Base-by-base conservation (phyloP, 2,797 vertebrate genomes). In the Poliocrania exsul region DNA sequence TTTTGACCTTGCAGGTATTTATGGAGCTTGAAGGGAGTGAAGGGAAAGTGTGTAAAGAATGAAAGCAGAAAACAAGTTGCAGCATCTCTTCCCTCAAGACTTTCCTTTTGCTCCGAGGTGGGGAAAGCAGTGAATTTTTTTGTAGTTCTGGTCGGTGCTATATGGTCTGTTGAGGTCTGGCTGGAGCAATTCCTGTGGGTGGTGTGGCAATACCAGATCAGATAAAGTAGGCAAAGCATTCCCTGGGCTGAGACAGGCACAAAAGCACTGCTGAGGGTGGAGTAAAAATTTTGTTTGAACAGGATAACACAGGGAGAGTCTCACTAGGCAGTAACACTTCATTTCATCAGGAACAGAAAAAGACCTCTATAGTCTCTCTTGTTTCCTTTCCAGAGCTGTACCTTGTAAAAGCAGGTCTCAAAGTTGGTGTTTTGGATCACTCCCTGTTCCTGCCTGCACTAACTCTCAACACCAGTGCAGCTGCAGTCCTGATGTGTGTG, bases 1-100 rank as follows among this genome's bases (percentile, higher is more conserved):
- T 70, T 92, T 73, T 85, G 81, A 83, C 88, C 90, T 94, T 96
- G 92, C 56, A 93, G 83, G 84, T 94, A 90, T 96, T 95, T 91
- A 57, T 92, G 84, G 93, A 35, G 6, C 58, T 79, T 61, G 35
- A 31, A 83, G 13, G 16, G 29, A 81, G 57, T 0, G 5, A 67
- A 1, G 61, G 56, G 42, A 61, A 83, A 79, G n/a, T 64, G 88
- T 91, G 69, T 90, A 90, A 92, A 69, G 18, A 78, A 66, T 19
- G 28, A 67, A 16, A 58, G 64, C 42, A 37, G 73, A 91, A 75
- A 91, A 65, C 25, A 74, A 38, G 49, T 64, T 80, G 81, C 61
- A 88, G 24, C 33, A 50, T 69, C 60, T 91, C 42, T 86, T 73
- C 28, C 47, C 16, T 66, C 25, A n/a, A 53, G 62, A 17, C 57